Base-by-base conservation (phyloP, 2,888 invertebrate species). In the Drosophila nr. perissopoda region DNA sequence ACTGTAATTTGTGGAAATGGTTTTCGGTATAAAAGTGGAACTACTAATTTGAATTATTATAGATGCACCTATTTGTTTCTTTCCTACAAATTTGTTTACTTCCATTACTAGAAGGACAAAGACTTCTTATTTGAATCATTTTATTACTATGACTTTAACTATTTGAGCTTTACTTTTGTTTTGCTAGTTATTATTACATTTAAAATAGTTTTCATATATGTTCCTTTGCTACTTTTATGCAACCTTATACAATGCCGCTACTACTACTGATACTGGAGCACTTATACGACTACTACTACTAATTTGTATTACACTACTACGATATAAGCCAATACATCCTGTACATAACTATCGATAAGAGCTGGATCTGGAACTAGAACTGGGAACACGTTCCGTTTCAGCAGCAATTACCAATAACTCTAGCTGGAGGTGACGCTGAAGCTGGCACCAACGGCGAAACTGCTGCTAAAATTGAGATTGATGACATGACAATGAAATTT, bases 401-500 rank as follows among this genome's bases (percentile, higher is more conserved):
- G 4, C 45, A 45, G 21, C 13, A 4, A 45, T 45, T 25, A 25
- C 21, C 21, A 25, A 45, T 7, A 25, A 16, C 4, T 45, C 16
- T 0, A 25, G 7, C 21, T 25, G 25, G 25, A 45, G 45, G 45
- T 25, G 45, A 45, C 16, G 7, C 16, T 25, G 25, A 25, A 25
- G 45, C 45, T 45, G 21, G 45, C 13, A 21, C 21, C 42, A 6
- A 42, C 6, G 13, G 6, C 11, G 3, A 13, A 42, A 21, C 45
- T 45, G 53, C n/a, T 27, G n/a, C 16, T 31, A 49, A 84, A 85
- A 90, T 90, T 88, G 90, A 86, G 89, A 86, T 83, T 87, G 83
- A 86, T 89, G 90, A 73, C 69, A 78, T 83, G 87, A 72, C 90
- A 86, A 83, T 73, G 83, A 68, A 73, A 80, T 88, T 81, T 89